phyloP scores from a whole-genome alignment of 1,140 invertebrate genomes.

The Hypsibius dujardini region DNA sequence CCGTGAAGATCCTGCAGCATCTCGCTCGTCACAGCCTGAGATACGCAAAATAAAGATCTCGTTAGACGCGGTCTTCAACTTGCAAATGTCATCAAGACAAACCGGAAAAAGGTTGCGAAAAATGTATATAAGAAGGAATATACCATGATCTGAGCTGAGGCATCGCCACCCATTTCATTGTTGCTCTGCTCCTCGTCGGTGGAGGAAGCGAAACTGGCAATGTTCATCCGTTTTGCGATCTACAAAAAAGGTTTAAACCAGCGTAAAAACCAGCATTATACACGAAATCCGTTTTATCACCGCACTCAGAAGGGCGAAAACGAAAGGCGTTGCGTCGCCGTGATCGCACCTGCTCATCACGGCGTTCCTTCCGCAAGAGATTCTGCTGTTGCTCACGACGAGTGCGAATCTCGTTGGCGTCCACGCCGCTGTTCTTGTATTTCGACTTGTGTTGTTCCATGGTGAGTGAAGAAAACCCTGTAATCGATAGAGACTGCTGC shows the following conservation, averaged over 20 bases:
- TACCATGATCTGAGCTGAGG: slow-evolving; percentile 8
- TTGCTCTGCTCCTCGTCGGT: slow-evolving; percentile 1
- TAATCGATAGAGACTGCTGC: too few relatives aligned
- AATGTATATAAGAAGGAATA: too few relatives aligned
- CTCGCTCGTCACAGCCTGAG: neutral
- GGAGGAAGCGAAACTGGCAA: neutral
- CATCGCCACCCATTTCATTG: neutral
- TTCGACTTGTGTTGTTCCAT: neutral
- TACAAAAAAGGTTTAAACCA: neutral
- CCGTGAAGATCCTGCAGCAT: neutral
- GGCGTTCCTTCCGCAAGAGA: neutral
- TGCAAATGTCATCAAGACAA: too few relatives aligned
- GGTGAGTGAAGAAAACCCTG: too few relatives aligned
- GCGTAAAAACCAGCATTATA: neutral
- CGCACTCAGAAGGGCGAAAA: too few relatives aligned
- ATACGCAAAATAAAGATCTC: too few relatives aligned
- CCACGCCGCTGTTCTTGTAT: neutral
- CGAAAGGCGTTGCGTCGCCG: too few relatives aligned
- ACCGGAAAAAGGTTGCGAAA: too few relatives aligned
- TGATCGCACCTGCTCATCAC: neutral
- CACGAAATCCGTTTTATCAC: too few relatives aligned
- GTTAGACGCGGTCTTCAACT: too few relatives aligned
- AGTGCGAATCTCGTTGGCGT: neutral
- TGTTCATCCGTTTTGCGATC: neutral
- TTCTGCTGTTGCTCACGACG: neutral